Percentiles rank a stretch among this genome's conserved stretches.
Conservation (phyloP, 2,113 vertebrate genomes). For the Zapornia atra region DNA sequence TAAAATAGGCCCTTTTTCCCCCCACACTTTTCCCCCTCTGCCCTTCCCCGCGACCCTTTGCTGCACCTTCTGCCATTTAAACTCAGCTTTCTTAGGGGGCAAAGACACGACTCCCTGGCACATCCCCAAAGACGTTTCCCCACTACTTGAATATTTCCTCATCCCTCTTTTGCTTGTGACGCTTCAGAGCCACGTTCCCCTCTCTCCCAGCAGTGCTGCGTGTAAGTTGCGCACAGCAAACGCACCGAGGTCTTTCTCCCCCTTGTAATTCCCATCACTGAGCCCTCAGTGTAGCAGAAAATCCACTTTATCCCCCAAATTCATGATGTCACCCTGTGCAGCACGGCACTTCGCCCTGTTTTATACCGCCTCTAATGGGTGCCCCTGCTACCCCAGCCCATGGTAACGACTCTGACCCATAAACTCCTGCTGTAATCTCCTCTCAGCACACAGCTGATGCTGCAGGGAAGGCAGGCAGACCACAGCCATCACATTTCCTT, state of each 20-base stretch:
- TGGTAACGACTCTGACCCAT: rapidly evolving
- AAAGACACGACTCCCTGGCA: neutral
- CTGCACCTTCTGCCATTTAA: neutral
- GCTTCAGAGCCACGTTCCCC: neutral
- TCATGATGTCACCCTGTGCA: neutral
- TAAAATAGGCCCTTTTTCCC: neutral
- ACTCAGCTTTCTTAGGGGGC: neutral
- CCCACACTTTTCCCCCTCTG: neutral
- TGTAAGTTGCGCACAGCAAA: neutral
- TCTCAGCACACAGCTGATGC: rapidly evolving
- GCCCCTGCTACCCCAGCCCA: neutral
- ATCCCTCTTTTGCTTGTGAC: neutral
- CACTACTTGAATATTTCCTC: neutral
- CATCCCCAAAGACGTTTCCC: neutral
- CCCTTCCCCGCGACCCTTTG: neutral
- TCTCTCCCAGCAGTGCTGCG: neutral
- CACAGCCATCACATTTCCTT: neutral
- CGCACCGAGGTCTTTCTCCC: neutral
- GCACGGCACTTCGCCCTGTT: neutral
- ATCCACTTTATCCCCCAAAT: neutral
- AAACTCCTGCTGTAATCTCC: neutral
- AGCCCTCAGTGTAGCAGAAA: neutral
- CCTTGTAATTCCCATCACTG: neutral
- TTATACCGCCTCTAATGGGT: neutral
- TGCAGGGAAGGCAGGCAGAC: neutral